Conservation (phyloP, 2,888 invertebrate genomes). For the Ormia ochracea region DNA sequence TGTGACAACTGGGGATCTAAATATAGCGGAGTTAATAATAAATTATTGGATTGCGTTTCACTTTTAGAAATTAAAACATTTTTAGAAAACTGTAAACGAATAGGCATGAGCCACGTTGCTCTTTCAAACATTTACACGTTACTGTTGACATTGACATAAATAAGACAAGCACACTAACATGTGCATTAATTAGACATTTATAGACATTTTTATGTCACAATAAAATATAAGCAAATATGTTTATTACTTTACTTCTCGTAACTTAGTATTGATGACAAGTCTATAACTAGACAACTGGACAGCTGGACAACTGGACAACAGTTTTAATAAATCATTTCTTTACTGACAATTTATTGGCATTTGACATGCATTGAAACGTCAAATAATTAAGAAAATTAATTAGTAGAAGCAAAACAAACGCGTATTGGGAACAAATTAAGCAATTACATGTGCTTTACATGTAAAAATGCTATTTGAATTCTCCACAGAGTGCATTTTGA, state of each 20-base stretch:
- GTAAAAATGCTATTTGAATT: neutral
- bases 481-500: too few species aligned
- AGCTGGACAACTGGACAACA: conserved; percentile 14
- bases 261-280: conserved; percentile 3
- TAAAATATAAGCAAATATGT: neutral
- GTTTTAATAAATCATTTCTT: neutral
- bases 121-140: conserved; percentile 15
- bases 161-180: neutral
- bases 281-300: too few species aligned
- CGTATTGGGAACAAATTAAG: neutral
- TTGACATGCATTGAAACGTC: conserved; percentile 26
- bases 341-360: conserved; percentile 4
- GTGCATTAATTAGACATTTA: conserved; percentile 17
- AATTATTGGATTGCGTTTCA: too few species aligned
- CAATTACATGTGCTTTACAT: neutral
- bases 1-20: too few species aligned
- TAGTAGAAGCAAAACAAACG: neutral
- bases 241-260: neutral
- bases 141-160: conserved; percentile 36
- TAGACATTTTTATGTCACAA: neutral
- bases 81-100: neutral
- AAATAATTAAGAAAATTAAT: conserved; percentile 13
- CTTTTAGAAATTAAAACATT: neutral
- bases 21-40: too few species aligned
- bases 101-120: neutral